phyloP scores from a whole-genome alignment of 2,113 vertebrate species.

The Sialia sialis region DNA sequence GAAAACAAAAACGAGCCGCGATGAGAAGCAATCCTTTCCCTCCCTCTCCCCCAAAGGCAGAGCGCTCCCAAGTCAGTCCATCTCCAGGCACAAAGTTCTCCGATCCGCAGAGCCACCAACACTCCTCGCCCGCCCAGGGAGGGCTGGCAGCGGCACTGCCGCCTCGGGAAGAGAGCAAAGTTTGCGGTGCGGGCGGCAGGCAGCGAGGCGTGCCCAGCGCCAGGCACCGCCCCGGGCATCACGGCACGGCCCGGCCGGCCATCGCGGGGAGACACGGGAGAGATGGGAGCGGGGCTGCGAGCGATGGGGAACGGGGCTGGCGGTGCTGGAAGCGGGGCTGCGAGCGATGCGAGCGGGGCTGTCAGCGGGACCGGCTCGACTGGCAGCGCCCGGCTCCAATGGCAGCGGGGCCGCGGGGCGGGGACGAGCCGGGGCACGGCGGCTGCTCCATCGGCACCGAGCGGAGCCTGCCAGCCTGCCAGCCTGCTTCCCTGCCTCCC shows the following conservation, averaged over 20 bases:
- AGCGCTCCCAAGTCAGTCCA: slow-evolving; percentile 1
- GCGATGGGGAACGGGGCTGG: too few relatives aligned
- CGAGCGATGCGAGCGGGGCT: not conserved
- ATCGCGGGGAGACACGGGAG: too few relatives aligned
- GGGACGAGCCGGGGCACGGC: slow-evolving; percentile 61
- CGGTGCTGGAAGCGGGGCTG: too few relatives aligned
- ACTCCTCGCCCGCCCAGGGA: slow-evolving; percentile 33
- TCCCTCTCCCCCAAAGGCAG: not conserved
- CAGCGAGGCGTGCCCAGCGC: not conserved
- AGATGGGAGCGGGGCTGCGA: too few relatives aligned
- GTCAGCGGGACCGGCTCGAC: not conserved
- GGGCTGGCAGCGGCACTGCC: not conserved
- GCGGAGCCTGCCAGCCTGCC: not conserved
- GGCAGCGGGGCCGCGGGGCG: slow-evolving; percentile 12
- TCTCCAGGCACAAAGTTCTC: slow-evolving; percentile 46
- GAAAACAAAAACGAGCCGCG: slow-evolving; percentile 35
- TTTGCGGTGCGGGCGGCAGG: not conserved
- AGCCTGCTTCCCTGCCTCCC: not conserved
- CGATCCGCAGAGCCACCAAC: not conserved
- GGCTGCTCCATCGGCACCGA: not conserved
- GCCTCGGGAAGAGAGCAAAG: slow-evolving; percentile 25
- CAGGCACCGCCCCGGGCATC: not conserved
- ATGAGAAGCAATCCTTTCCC: not conserved
- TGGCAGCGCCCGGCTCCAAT: slow-evolving; percentile 67
- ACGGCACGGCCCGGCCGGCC: too few relatives aligned